Percentiles rank a stretch among this genome's conserved stretches.
These are phyloP conservation scores for Salvator merianae DNA, from an alignment of 2,113 vertebrate genomes.

Conservation along the genomic window DNA sequence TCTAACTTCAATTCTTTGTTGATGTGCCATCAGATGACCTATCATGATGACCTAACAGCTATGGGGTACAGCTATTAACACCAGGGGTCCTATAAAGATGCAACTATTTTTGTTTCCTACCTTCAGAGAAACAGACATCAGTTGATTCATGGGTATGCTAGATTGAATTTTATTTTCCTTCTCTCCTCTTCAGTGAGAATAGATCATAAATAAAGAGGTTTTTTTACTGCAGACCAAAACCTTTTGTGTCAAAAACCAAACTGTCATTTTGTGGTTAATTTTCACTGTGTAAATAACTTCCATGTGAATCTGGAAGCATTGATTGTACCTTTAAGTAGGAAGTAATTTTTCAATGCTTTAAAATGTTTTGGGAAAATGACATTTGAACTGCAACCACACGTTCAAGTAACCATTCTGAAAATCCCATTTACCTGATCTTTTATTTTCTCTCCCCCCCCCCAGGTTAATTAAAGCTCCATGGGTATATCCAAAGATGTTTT, in stretches of 20 bases:
- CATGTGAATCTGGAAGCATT: neutral
- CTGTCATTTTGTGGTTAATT: neutral
- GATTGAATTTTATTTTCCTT: neutral
- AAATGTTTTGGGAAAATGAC: neutral
- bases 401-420: slow-evolving; percentile 7
- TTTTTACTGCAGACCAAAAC: neutral
- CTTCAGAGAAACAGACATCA: neutral
- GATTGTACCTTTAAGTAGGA: slow-evolving; percentile 18
- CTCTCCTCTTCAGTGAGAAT: neutral
- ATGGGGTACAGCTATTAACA: too few relatives aligned
- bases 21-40: neutral
- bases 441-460: too few relatives aligned
- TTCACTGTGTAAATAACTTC: slow-evolving; percentile 9
- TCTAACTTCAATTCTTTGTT: too few relatives aligned
- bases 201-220: slow-evolving; percentile 7
- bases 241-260: neutral
- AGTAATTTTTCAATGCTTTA: neutral
- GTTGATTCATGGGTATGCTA: neutral
- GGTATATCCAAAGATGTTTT: too few relatives aligned
- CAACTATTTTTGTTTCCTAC: neutral
- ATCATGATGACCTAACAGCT: too few relatives aligned
- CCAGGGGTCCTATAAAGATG: neutral
- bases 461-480: too few relatives aligned
- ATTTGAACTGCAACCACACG: neutral
- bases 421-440: neutral